These are phyloP conservation scores for Lethenteron camtschaticum DNA, from an alignment of 2,113 vertebrate species.

Conservation along the genomic window DNA sequence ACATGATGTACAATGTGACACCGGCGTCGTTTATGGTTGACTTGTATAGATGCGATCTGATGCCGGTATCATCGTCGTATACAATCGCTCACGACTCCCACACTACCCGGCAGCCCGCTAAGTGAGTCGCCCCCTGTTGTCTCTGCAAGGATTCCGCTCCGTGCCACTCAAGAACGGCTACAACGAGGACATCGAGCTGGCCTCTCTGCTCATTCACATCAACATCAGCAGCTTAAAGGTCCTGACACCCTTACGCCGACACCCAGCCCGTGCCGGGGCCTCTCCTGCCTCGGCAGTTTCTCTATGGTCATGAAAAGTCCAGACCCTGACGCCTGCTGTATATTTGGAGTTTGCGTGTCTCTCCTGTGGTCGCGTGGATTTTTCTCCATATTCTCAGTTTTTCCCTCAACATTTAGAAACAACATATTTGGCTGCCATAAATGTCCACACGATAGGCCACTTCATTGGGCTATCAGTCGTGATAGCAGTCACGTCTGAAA, in stretches of 20 bases:
- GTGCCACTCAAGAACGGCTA: constrained; percentile 74
- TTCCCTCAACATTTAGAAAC: too few species aligned
- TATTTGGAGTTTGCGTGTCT: constrained; percentile 11
- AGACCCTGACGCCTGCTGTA: constrained; percentile 12
- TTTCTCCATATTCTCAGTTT: not conserved
- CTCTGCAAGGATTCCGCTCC: constrained; percentile 46
- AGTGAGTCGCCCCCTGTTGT: not conserved
- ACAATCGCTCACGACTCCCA: not conserved
- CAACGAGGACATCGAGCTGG: constrained; percentile 60
- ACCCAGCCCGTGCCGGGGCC: not conserved
- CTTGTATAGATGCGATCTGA: not conserved
- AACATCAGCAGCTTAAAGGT: constrained; percentile 52
- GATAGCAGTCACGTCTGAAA: too few species aligned
- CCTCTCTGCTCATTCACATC: constrained; percentile 62
- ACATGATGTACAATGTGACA: not conserved
- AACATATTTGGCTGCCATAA: too few species aligned
- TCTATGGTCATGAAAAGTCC: constrained; percentile 14
- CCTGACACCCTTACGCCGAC: constrained; percentile 14
- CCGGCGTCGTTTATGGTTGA: not conserved
- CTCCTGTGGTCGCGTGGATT: constrained; percentile 8
- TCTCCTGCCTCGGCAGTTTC: constrained; percentile 13
- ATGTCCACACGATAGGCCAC: too few species aligned
- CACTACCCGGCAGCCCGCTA: not conserved
- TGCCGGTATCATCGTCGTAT: not conserved
- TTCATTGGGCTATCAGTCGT: too few species aligned